These are phyloP conservation scores for Micrasema longulum DNA, from an alignment of 1,140 invertebrate species.

Conservation along the genomic window DNA sequence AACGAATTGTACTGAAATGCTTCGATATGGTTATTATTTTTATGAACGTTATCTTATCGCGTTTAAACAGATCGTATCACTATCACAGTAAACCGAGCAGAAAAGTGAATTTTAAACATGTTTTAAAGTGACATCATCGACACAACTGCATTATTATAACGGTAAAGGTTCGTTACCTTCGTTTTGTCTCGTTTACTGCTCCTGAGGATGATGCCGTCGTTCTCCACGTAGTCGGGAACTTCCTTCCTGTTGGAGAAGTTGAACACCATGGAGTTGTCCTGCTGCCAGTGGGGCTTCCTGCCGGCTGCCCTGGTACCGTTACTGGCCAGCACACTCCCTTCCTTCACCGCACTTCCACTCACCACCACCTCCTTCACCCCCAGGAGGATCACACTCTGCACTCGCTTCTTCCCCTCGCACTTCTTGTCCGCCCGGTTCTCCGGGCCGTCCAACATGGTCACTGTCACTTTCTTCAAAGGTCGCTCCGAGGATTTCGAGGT, in stretches of 20 bases:
- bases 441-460: conserved; percentile 58
- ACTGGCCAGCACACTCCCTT: conserved; percentile 22
- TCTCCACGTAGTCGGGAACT: conserved; percentile 91
- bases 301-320: conserved; percentile 51
- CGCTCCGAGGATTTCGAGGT: conserved; percentile 71
- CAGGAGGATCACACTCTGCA: conserved; percentile 55
- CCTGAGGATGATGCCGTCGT: conserved; percentile 82
- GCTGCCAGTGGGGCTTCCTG: conserved; percentile 54
- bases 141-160: too few species aligned
- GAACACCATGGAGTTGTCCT: conserved; percentile 83
- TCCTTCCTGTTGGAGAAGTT: conserved; percentile 87
- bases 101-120: too few species aligned
- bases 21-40: too few species aligned
- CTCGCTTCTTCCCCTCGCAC: conserved; percentile 59
- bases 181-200: conserved; percentile 74
- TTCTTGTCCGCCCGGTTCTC: conserved; percentile 45
- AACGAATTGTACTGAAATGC: too few species aligned
- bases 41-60: too few species aligned
- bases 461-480: conserved; percentile 66
- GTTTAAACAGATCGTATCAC: too few species aligned
- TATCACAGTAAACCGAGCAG: too few species aligned
- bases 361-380: conserved; percentile 47
- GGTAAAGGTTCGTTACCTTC: too few species aligned
- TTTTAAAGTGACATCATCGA: too few species aligned
- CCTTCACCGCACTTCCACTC: conserved; percentile 49